phyloP scores from a whole-genome alignment of 1,140 invertebrate genomes.

The Mizuhopecten yessoensis region DNA sequence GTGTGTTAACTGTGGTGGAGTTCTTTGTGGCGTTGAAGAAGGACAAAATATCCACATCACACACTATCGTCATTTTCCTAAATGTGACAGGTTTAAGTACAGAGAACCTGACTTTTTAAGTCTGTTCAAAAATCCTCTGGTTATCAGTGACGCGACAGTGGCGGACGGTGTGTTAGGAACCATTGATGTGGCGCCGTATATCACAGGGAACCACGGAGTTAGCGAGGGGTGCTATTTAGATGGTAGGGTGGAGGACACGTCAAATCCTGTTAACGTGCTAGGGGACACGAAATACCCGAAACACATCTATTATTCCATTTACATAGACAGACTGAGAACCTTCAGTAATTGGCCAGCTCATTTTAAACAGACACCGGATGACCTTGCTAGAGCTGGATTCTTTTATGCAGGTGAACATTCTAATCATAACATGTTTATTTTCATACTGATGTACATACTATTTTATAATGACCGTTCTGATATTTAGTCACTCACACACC shows the following conservation, averaged over 20 bases:
- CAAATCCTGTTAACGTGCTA: background rate
- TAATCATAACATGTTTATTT: too few relatives aligned
- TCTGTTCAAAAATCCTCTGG: background rate
- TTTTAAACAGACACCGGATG: background rate
- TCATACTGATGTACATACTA: too few relatives aligned
- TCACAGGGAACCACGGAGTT: too few relatives aligned
- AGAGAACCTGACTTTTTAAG: background rate
- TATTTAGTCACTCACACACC: too few relatives aligned
- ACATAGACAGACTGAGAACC: background rate
- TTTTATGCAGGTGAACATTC: background rate
- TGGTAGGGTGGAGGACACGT: background rate
- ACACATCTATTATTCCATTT: background rate
- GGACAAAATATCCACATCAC: background rate
- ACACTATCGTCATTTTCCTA: background rate
- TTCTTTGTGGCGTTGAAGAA: slow-evolving; percentile 5
- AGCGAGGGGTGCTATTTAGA: background rate
- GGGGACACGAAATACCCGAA: background rate
- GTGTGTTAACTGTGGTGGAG: background rate
- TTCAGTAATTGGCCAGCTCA: background rate
- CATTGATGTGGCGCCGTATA: too few relatives aligned
- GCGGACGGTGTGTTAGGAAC: too few relatives aligned
- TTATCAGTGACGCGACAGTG: too few relatives aligned
- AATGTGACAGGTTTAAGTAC: background rate
- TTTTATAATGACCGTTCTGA: too few relatives aligned
- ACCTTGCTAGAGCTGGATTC: background rate